phyloP scores from a whole-genome alignment of 2,888 invertebrate species.

The Acronicta alni region DNA sequence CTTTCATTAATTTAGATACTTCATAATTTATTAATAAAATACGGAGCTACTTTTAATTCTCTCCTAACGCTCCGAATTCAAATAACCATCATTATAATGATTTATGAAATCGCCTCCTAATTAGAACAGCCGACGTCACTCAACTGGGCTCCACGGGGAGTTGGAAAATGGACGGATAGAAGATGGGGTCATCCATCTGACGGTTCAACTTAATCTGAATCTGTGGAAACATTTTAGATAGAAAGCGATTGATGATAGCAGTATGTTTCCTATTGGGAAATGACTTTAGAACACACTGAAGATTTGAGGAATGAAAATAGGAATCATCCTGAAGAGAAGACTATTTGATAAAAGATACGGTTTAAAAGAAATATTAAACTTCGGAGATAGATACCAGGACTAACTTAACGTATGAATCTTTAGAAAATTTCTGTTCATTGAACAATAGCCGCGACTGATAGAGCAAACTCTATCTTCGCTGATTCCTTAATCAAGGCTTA shows the following conservation, averaged over 20 bases:
- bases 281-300: neutral
- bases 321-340: neutral
- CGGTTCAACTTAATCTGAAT: conserved; percentile 54
- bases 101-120: conserved; percentile 74
- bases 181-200: conserved; percentile 62
- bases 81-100: conserved; percentile 74
- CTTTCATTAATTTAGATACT: conserved; percentile 11
- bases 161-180: conserved; percentile 64
- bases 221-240: conserved; percentile 50
- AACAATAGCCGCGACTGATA: too few species aligned
- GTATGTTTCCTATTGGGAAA: too few species aligned
- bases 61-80: conserved; percentile 57
- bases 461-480: too few species aligned
- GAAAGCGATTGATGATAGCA: conserved; percentile 31
- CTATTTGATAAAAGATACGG: too few species aligned
- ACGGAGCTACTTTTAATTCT: conserved; percentile 45
- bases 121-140: conserved; percentile 75
- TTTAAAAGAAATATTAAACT: too few species aligned
- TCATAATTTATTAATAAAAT: conserved; percentile 37
- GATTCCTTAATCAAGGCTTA: conserved; percentile 8
- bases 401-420: too few species aligned
- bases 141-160: conserved; percentile 65
- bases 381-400: too few species aligned
- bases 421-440: too few species aligned
- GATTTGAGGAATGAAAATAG: neutral